Conservation (phyloP, 2,888 invertebrate species). For the Selenia dentaria region DNA sequence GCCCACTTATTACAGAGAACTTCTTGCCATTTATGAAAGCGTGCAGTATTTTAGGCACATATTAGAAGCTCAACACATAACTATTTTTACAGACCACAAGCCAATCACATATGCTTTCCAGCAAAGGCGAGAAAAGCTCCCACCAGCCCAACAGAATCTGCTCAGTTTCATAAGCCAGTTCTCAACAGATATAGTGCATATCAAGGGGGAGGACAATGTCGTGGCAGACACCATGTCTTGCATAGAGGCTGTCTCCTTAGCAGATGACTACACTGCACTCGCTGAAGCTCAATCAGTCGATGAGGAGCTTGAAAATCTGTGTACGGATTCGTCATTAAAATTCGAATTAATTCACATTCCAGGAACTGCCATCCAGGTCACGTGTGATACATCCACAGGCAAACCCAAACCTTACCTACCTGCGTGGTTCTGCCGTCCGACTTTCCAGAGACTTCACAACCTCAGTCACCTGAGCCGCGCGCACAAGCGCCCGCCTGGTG, state of each 20-base stretch:
- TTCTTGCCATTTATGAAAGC: too few species aligned
- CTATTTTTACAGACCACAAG: too few species aligned
- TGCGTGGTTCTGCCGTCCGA: neutral
- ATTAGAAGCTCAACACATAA: too few species aligned
- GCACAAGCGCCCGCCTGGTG: conserved; percentile 27
- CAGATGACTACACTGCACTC: neutral
- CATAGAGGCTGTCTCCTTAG: neutral
- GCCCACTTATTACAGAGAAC: too few species aligned
- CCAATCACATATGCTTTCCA: too few species aligned
- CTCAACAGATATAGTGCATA: too few species aligned
- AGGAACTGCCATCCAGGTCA: neutral
- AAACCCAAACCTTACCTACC: neutral
- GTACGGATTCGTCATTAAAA: neutral
- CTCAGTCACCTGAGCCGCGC: conserved; percentile 6
- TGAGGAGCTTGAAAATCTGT: neutral
- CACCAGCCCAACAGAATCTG: too few species aligned
- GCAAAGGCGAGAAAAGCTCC: too few species aligned
- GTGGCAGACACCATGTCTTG: too few species aligned
- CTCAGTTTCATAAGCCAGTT: too few species aligned
- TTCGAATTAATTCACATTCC: neutral
- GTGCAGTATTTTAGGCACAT: too few species aligned
- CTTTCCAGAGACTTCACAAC: neutral
- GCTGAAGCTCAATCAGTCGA: neutral
- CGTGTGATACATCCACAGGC: conserved; percentile 1
- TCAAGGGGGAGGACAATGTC: too few species aligned